Evolutionary conservation across 1,140 invertebrate genomes (phyloP).

Genomic region (Ceratosolen solmsi): DNA sequence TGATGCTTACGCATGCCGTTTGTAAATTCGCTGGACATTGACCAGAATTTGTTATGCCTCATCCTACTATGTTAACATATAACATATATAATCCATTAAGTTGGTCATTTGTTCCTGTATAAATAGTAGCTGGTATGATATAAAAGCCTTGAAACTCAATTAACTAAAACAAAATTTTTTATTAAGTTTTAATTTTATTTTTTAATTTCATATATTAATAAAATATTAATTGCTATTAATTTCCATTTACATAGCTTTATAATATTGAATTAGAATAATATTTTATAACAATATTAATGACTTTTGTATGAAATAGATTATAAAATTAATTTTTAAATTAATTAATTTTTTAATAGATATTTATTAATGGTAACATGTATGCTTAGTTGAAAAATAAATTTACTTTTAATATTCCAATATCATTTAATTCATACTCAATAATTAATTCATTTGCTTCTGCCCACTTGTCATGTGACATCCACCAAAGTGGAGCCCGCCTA

Average conservation of each 20-base stretch:
- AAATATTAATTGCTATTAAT: background rate
- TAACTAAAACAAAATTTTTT: conserved; percentile 1
- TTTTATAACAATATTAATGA: too few species aligned
- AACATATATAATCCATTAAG: background rate
- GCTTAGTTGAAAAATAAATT: background rate
- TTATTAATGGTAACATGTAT: too few species aligned
- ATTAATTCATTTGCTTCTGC: background rate
- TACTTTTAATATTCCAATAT: conserved; percentile 21
- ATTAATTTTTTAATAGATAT: too few species aligned
- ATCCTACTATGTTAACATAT: background rate
- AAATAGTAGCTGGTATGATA: background rate
- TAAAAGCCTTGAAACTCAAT: background rate
- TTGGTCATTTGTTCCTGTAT: background rate
- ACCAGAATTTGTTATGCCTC: background rate
- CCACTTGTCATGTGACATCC: conserved; percentile 3
- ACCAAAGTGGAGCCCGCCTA: background rate
- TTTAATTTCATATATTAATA: background rate
- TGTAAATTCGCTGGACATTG: background rate
- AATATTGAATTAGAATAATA: too few species aligned
- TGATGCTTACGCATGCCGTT: background rate
- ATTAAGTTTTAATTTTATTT: background rate
- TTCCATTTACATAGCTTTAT: background rate
- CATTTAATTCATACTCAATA: background rate
- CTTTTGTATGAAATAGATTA: too few species aligned
- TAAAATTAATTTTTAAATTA: too few species aligned